Percentiles rank a stretch among this genome's conserved stretches.
Evolutionary conservation across 2,888 invertebrate species (phyloP).

Genomic region (Diabrotica balteata): DNA sequence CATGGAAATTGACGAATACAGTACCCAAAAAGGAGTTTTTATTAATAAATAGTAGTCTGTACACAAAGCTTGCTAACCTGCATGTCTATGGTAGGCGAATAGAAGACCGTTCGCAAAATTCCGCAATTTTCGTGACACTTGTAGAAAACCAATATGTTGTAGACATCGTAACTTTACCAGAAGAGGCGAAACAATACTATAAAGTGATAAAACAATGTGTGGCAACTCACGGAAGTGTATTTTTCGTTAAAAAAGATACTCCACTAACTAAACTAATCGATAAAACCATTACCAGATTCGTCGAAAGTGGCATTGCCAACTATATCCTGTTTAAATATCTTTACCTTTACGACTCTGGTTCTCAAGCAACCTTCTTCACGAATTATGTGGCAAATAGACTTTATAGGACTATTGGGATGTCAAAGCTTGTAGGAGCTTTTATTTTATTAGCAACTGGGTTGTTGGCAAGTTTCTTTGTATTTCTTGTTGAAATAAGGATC

Average conservation of each 20-base stretch:
- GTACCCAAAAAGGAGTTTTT: slow-evolving; percentile 12
- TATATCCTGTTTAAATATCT: slow-evolving; percentile 32
- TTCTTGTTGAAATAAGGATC: slow-evolving; percentile 31
- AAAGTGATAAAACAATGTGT: slow-evolving; percentile 43
- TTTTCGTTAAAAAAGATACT: slow-evolving; percentile 42
- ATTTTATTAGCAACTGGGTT: slow-evolving; percentile 36
- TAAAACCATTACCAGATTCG: slow-evolving; percentile 26
- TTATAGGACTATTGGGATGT: slow-evolving; percentile 31
- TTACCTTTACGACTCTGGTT: slow-evolving; percentile 1
- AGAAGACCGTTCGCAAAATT: slow-evolving; percentile 14
- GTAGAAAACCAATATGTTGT: slow-evolving; percentile 42
- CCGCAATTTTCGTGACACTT: slow-evolving; percentile 36
- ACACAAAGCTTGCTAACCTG: slow-evolving; percentile 26
- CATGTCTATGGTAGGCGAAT: slow-evolving; percentile 19
- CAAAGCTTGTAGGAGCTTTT: slow-evolving; percentile 36
- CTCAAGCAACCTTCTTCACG: slow-evolving; percentile 28
- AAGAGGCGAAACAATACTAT: slow-evolving; percentile 32
- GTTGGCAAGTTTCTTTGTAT: slow-evolving; percentile 30
- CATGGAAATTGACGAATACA: slow-evolving; percentile 21
- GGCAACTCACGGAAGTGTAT: slow-evolving; percentile 38
- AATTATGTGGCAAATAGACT: slow-evolving; percentile 23
- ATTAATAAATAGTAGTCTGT: slow-evolving; percentile 22
- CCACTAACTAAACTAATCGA: slow-evolving; percentile 41
- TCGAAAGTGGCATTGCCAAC: slow-evolving; percentile 41
- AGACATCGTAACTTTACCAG: slow-evolving; percentile 38